These are phyloP conservation scores for Zaprionus lachaisei DNA, from an alignment of 1,140 invertebrate genomes.

Conservation along the genomic window DNA sequence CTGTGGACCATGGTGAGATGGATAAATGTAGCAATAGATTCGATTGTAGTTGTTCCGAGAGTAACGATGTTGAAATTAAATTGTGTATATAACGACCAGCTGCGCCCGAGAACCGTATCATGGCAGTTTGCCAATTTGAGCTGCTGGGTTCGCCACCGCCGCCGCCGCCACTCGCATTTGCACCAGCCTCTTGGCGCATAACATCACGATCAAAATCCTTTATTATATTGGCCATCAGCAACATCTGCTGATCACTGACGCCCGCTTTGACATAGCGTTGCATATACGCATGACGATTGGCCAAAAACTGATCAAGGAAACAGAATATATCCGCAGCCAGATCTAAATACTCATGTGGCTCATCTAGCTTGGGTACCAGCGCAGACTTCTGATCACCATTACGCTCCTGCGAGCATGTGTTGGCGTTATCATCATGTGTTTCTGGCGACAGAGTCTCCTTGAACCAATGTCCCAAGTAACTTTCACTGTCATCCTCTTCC, in stretches of 20 bases:
- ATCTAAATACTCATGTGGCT: slow-evolving; percentile 89
- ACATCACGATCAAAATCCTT: slow-evolving; percentile 92
- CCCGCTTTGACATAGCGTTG: slow-evolving; percentile 87
- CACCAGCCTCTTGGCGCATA: slow-evolving; percentile 68
- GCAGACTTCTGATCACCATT: slow-evolving; percentile 83
- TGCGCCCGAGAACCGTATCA: slow-evolving; percentile 83
- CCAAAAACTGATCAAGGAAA: slow-evolving; percentile 80
- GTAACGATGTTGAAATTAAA: slow-evolving; percentile 89
- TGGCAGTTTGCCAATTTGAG: slow-evolving; percentile 79
- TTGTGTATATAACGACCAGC: slow-evolving; percentile 86
- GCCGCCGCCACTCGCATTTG: not conserved
- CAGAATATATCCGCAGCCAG: slow-evolving; percentile 80
- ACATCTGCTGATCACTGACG: slow-evolving; percentile 91
- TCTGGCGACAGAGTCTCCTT: slow-evolving; percentile 94
- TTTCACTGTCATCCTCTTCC: slow-evolving; percentile 94
- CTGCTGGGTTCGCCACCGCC: slow-evolving; percentile 32
- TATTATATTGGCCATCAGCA: slow-evolving; percentile 92
- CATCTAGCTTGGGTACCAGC: slow-evolving; percentile 94
- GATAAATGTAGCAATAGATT: slow-evolving; percentile 90
- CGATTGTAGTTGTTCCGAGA: slow-evolving; percentile 89
- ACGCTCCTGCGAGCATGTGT: slow-evolving; percentile 84
- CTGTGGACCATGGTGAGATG: slow-evolving; percentile 89
- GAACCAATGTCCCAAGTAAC: slow-evolving; percentile 96
- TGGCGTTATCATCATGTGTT: slow-evolving; percentile 87
- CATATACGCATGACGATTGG: slow-evolving; percentile 85